A percentile compares a stretch with the other conserved stretches of the same genome.
Conservation (phyloP, 1,140 invertebrate species). For the Phocides pigmalion region DNA sequence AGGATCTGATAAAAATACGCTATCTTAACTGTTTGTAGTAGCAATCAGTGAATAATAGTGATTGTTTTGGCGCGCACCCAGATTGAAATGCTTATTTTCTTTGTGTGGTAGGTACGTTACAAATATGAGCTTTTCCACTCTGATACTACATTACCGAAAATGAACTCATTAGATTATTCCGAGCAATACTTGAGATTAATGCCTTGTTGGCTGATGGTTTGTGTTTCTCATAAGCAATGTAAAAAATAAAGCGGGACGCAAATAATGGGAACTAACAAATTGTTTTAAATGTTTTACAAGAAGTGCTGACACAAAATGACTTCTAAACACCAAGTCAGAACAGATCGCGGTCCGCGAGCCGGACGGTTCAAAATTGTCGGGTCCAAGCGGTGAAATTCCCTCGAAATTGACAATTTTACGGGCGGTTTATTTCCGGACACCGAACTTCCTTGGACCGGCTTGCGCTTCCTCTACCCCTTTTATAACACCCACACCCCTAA, state of each 20-base stretch:
- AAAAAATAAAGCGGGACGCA: not conserved
- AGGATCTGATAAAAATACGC: slow-evolving; percentile 2
- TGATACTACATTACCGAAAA: slow-evolving; percentile 5
- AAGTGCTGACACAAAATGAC: slow-evolving; percentile 41
- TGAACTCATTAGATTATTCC: not conserved
- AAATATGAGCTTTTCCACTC: slow-evolving; percentile 24
- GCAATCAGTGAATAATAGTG: slow-evolving; percentile 76
- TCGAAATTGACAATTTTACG: slow-evolving; percentile 87
- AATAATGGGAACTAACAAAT: not conserved
- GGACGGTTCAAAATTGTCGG: slow-evolving; percentile 67
- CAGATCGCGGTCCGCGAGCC: slow-evolving; percentile 36
- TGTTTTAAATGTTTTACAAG: slow-evolving; percentile 10
- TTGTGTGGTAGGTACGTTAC: slow-evolving; percentile 15
- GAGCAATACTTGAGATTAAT: slow-evolving; percentile 9
- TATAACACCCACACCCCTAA: not conserved
- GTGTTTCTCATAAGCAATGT: not conserved
- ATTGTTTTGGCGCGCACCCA: slow-evolving; percentile 78
- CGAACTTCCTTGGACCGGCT: slow-evolving; percentile 73
- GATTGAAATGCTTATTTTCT: slow-evolving; percentile 64
- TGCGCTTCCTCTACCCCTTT: slow-evolving; percentile 46
- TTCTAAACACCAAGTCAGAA: slow-evolving; percentile 40
- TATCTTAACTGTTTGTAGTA: slow-evolving; percentile 47
- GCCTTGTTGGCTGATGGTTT: slow-evolving; percentile 1
- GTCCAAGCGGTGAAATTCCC: slow-evolving; percentile 65
- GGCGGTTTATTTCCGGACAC: slow-evolving; percentile 85